Evolutionary conservation across 2,797 vertebrate genomes (phyloP).

Genomic region (Lagorchestes hirsutus): DNA sequence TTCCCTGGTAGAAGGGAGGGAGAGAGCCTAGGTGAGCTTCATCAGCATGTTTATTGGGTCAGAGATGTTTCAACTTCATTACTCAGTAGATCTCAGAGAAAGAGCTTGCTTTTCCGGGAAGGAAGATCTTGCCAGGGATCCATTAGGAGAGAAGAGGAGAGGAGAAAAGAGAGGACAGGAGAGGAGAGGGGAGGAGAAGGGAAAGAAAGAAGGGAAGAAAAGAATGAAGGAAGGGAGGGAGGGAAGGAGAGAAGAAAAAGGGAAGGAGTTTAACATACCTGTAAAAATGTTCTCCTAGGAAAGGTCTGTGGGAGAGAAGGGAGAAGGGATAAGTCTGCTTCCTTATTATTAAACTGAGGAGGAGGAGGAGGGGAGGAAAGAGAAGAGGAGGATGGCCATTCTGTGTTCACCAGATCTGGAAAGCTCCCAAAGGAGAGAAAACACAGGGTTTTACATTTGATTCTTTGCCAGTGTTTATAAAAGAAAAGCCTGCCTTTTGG

Average conservation of each 20-base stretch:
- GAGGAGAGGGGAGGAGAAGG: too few species aligned
- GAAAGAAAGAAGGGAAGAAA: too few species aligned
- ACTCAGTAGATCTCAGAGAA: slow-evolving; percentile 53
- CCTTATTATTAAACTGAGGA: slow-evolving; percentile 35
- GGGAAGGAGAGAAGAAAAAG: too few species aligned
- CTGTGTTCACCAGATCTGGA: not conserved
- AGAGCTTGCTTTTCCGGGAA: slow-evolving; percentile 28
- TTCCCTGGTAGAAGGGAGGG: not conserved
- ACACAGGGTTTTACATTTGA: not conserved
- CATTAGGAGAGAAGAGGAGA: slow-evolving; percentile 28
- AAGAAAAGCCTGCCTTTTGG: slow-evolving; percentile 29
- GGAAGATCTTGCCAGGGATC: slow-evolving; percentile 5
- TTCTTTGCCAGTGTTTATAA: slow-evolving; percentile 16
- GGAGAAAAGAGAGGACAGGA: too few species aligned
- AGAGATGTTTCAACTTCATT: slow-evolving; percentile 52
- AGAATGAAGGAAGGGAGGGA: too few species aligned
- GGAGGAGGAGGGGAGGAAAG: not conserved
- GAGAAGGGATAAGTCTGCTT: slow-evolving; percentile 22
- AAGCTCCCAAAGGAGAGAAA: slow-evolving; percentile 43
- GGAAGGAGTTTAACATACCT: not conserved
- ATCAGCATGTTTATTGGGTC: slow-evolving; percentile 60
- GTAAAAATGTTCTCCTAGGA: not conserved
- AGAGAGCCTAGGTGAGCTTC: slow-evolving; percentile 35
- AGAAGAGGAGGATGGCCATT: slow-evolving; percentile 32
- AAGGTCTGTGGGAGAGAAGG: not conserved